These are phyloP conservation scores for Otus sunia DNA, from an alignment of 2,113 vertebrate species.

Conservation along the genomic window DNA sequence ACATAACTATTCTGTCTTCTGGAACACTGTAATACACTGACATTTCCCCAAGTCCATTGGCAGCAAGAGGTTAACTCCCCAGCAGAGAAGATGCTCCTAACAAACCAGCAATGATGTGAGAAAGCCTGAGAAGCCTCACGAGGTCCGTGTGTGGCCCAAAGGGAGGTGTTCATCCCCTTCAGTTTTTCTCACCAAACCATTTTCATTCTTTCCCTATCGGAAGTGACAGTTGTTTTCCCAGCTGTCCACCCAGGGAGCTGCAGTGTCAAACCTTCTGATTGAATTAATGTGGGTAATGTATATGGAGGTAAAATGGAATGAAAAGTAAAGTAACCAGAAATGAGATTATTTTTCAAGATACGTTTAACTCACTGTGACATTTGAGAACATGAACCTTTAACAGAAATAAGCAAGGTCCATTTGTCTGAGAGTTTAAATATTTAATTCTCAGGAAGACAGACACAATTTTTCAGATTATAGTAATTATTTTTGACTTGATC, in stretches of 20 bases:
- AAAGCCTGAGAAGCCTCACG: neutral
- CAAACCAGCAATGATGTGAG: neutral
- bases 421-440: neutral
- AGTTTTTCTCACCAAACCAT: neutral
- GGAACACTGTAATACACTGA: neutral
- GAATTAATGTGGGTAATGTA: conserved; percentile 1
- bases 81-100: neutral
- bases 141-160: neutral
- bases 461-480: neutral
- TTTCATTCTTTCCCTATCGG: neutral
- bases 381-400: neutral
- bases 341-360: conserved; percentile 28
- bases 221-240: neutral
- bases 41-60: neutral
- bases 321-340: conserved; percentile 45
- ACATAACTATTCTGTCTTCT: neutral
- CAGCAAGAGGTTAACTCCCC: neutral
- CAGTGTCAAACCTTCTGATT: neutral
- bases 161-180: neutral
- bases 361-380: neutral
- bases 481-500: neutral
- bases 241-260: neutral
- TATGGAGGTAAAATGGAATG: neutral
- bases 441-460: conserved; percentile 5
- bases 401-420: neutral